Base-by-base conservation (phyloP, 2,888 invertebrate species). In the Drosophila koepferae region DNA sequence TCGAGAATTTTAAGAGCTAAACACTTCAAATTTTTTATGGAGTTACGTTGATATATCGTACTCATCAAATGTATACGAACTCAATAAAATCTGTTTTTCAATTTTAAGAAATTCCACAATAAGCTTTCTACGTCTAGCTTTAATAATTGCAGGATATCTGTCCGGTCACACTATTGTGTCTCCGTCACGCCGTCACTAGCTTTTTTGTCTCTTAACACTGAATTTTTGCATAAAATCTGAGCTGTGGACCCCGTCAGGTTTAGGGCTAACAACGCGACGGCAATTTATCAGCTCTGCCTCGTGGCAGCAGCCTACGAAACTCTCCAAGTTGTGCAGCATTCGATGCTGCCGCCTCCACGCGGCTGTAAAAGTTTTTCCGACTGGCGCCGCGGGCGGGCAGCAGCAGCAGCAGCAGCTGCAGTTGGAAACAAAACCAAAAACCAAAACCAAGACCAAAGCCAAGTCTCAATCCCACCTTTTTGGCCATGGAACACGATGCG, bases 211-310 rank as follows among this genome's bases (percentile, higher is more conserved):
- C 48, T 59, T 28, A 48, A 43, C 71, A 74, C 48, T 61, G 28
- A 3, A 75, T 67, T 82, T 85, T 77, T 89, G 80, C 88, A 89
- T 85, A 82, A 87, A 84, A 85, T 84, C 74, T 70, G 82, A 80
- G 66, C 63, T 20, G 20, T 64, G 63, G 28, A 58, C 64, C 53
- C 71, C 46, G 49, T 55, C 75, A 74, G 87, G 71, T 78, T 81
- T 81, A 81, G 82, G 66, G 74, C 80, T 71, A 53, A 63, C 53
- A 62, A 53, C 68, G 41, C 66, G 41, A 67, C 49, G 86, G 82
- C 86, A 86, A 86, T 86, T 89, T 86, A 86, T 86, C 90, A 87
- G 76, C 55, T 40, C 55, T 69, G 79, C 82, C 55, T 28, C 40
- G n/a, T 79, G 82, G 74, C 83, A 60, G 69, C 76, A 61, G 74